Evolutionary conservation across 2,888 invertebrate genomes (phyloP), one percentile per base, ranked within the genome.

Genomic region (Callimorpha dominula): DNA sequence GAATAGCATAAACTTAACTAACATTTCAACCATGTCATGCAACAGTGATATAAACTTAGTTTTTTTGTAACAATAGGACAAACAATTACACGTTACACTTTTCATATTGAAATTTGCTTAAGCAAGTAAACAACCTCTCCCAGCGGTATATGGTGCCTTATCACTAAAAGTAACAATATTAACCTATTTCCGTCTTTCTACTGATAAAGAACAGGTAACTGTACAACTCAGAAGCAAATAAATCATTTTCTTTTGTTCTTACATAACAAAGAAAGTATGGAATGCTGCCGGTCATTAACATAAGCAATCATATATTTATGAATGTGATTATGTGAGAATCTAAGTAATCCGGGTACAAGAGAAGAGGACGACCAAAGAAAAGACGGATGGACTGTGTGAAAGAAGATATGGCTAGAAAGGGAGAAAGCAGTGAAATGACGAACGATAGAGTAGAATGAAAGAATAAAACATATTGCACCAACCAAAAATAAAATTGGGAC

Each of bases 151-250:
- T 40, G 31, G 40, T 42, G 5, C 62, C 17, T 70, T 78, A 73
- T 79, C 74, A 66, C n/a, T 50, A 14, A 54, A 63, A 70, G 65
- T 57, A 64, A 71, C 43, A 68, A 12, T 52, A 68, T 74, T 73
- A 73, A 74, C 75, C 70, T 64, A 73, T 81, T 71, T 77, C 15
- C 20, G 11, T 50, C 31, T 43, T 14, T 11, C 40, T 15, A 52
- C 63, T 62, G 65, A 81, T 75, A 74, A 74, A 65, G 4, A 31
- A 67, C 67, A 54, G 66, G 52, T 49, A 40, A 50, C 3, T 31
- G 43, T 46, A 46, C 43, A 63, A 52, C 68, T 40, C 14, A 65
- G 71, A 50, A 42, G n/a, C 9, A 68, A 17, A 70, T 46, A 15
- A n/a, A 52, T 12, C 40, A 62, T 46, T 62, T 15, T 50, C 20